phyloP scores from a whole-genome alignment of 64 coral and sea anemone species.

The Hydrozoanthus tunicans region DNA sequence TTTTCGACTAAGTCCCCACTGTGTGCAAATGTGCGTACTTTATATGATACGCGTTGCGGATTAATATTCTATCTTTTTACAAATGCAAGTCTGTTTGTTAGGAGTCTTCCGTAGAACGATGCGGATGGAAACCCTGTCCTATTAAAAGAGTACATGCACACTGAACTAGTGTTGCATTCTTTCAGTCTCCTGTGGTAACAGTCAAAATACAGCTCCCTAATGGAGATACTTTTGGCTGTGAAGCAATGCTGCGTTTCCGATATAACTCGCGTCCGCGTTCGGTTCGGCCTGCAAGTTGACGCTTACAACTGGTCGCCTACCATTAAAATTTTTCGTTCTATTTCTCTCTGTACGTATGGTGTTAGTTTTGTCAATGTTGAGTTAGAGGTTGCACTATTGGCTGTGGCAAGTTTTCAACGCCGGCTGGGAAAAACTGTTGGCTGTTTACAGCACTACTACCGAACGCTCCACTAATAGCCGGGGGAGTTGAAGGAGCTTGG shows the following conservation, averaged over 20 bases:
- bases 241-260: background rate
- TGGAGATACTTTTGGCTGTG: too few relatives aligned
- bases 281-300: background rate
- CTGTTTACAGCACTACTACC: conserved; percentile 4
- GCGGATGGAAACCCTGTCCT: too few relatives aligned
- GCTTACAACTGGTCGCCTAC: background rate
- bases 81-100: background rate
- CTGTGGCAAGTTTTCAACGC: conserved; percentile 16
- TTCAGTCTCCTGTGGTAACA: too few relatives aligned
- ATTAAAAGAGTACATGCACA: background rate
- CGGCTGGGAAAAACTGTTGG: conserved; percentile 47
- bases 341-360: background rate
- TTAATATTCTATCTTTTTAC: conserved; percentile 13
- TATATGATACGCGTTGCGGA: background rate
- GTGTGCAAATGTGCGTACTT: background rate
- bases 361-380: conserved; percentile 13
- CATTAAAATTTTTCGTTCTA: background rate
- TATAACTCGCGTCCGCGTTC: background rate
- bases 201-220: too few relatives aligned
- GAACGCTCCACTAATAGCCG: conserved; percentile 26
- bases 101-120: background rate
- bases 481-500: conserved; percentile 26
- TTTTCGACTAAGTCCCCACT: background rate
- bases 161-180: background rate
- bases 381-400: conserved; percentile 35